Evolutionary conservation across 2,113 vertebrate species (phyloP).

Genomic region (Notarius lentiginosus): DNA sequence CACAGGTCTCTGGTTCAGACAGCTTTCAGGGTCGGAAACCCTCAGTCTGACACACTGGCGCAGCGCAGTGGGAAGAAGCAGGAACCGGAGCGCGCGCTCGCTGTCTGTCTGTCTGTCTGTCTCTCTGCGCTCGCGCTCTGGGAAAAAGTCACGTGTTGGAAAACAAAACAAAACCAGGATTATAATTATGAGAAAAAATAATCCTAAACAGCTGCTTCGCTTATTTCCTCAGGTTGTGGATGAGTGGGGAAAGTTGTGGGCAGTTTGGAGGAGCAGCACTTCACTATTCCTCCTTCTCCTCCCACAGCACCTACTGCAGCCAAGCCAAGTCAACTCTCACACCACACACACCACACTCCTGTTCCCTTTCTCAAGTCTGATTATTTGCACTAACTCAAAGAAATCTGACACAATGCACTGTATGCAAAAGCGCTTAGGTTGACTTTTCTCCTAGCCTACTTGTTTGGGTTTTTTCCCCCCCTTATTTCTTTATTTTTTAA

Average conservation of each 20-base stretch:
- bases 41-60: background rate
- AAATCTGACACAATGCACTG: background rate
- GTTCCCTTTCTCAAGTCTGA: conserved; percentile 9
- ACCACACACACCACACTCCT: conserved; percentile 29
- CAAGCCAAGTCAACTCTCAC: conserved; percentile 27
- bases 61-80: background rate
- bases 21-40: background rate
- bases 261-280: background rate
- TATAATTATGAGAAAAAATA: background rate
- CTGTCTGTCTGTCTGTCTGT: background rate
- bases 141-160: background rate
- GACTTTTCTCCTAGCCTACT: too few relatives aligned
- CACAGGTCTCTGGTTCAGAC: background rate
- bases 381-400: background rate
- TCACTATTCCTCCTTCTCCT: background rate
- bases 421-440: background rate
- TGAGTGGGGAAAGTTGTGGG: background rate
- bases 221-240: conserved; percentile 2
- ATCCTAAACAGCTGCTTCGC: too few relatives aligned
- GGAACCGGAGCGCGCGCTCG: background rate
- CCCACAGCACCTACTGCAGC: conserved; percentile 11
- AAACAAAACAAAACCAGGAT: background rate
- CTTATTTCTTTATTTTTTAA: too few relatives aligned
- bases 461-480: too few relatives aligned
- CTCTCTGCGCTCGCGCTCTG: background rate